phyloP scores from a whole-genome alignment of 2,113 vertebrate species.

The Tachuris rubrigastra region DNA sequence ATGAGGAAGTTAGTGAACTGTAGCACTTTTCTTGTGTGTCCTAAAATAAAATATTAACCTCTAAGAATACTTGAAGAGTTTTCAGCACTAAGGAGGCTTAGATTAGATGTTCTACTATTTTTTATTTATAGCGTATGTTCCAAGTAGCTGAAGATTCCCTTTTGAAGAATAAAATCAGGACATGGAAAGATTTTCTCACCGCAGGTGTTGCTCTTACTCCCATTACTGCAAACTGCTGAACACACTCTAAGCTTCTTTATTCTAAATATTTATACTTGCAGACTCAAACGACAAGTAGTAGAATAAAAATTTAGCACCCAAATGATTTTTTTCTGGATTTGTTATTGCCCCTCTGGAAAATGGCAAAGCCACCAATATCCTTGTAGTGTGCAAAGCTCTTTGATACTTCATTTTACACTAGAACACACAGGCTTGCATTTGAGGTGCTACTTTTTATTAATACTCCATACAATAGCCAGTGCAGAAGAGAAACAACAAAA shows the following conservation, averaged over 20 bases:
- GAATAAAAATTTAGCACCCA: conserved; percentile 19
- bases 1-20: background rate
- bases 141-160: conserved; percentile 17
- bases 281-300: conserved; percentile 20
- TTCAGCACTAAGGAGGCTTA: conserved; percentile 21
- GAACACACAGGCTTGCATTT: background rate
- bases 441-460: background rate
- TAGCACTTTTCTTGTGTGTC: background rate
- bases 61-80: conserved; percentile 1
- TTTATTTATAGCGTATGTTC: conserved; percentile 20
- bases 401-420: conserved; percentile 1
- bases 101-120: conserved; percentile 7
- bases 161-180: conserved; percentile 52
- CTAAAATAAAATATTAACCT: conserved; percentile 24
- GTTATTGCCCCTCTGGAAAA: background rate
- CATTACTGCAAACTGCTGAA: conserved; percentile 15
- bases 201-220: background rate
- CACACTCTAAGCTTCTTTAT: background rate
- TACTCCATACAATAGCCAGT: background rate
- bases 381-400: background rate
- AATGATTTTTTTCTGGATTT: background rate
- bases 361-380: background rate
- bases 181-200: background rate
- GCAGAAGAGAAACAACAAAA: background rate
- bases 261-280: conserved; percentile 48